Base-by-base conservation (phyloP, 2,888 invertebrate genomes). In the Abrostola tripartita region DNA sequence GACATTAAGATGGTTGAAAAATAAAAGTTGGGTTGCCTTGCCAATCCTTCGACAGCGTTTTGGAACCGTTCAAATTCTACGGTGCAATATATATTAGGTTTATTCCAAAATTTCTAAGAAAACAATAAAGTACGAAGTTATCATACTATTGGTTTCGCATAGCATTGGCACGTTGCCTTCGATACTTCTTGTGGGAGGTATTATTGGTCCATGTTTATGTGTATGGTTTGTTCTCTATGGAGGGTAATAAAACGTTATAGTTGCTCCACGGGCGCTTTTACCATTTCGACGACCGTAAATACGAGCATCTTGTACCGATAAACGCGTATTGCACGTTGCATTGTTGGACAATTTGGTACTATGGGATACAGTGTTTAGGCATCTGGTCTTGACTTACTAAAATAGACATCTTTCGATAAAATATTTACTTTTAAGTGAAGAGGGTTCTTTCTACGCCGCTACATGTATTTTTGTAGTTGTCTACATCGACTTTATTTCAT, bases 181-280 rank as follows among this genome's bases (percentile, higher is more conserved):
- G 71, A 81, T 85, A 84, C 82, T 87, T 76, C 88, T 90, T 88
- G 87, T 79, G 85, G 85, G 83, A 71, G 81, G 83, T 82, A 86
- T 88, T 89, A 90, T 88, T 84, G 83, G 79, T 81, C 81, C 82
- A 81, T 85, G 84, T 90, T 87, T 86, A 83, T 83, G 87, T 83
- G 86, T 85, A 86, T 88, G 88, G 84, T 86, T 83, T 85, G 82
- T 83, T 85, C 85, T 85, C 85, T 82, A 91, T 90, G 89, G 85
- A 82, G 71, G 85, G 87, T 86, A 89, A 91, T 93, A 92, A 92
- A 93, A 90, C 81, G 88, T 87, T 90, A 91, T 90, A 90, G 88
- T 88, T 87, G 86, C 71, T 84, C 84, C 84, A 85, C 84, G 80
- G 84, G 85, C 83, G 86, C 84, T 85, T 86, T 84, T 82, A 87